A percentile compares a stretch with the other conserved stretches of the same genome.
These are phyloP conservation scores for Hyla sarda DNA, from an alignment of 2,113 vertebrate genomes.

Conservation along the genomic window DNA sequence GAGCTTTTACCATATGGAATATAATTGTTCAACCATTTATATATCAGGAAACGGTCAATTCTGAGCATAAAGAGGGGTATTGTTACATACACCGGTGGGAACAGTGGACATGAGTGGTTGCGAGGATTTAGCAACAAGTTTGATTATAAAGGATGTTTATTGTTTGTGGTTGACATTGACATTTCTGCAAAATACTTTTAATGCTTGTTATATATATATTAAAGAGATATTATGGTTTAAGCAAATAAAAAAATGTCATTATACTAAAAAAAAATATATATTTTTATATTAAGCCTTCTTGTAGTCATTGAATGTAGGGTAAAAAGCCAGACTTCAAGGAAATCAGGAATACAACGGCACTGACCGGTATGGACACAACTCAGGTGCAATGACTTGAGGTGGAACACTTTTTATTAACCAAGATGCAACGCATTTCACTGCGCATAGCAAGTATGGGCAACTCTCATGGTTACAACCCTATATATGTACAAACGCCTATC, in stretches of 20 bases:
- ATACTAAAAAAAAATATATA: not conserved
- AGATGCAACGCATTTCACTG: too few relatives aligned
- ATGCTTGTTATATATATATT: not conserved
- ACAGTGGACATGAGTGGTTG: not conserved
- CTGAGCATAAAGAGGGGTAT: constrained; percentile 50
- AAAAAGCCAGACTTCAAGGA: too few relatives aligned
- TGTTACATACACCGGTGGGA: constrained; percentile 45
- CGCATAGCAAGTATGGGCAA: too few relatives aligned
- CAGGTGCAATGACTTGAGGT: too few relatives aligned
- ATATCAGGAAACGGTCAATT: constrained; percentile 60
- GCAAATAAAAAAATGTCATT: not conserved
- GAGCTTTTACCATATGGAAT: constrained; percentile 60
- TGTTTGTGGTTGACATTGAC: not conserved
- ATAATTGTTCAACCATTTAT: constrained; percentile 58
- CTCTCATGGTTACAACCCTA: too few relatives aligned
- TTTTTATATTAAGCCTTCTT: too few relatives aligned
- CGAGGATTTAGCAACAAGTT: not conserved
- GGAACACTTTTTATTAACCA: too few relatives aligned
- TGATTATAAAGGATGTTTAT: not conserved
- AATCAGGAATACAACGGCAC: too few relatives aligned
- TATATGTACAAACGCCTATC: too few relatives aligned
- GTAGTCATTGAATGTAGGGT: not conserved
- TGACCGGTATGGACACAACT: too few relatives aligned
- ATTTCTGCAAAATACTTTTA: not conserved
- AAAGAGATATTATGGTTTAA: not conserved